Base-by-base conservation (phyloP, 2,888 invertebrate species). In the Drosophila rubida region DNA sequence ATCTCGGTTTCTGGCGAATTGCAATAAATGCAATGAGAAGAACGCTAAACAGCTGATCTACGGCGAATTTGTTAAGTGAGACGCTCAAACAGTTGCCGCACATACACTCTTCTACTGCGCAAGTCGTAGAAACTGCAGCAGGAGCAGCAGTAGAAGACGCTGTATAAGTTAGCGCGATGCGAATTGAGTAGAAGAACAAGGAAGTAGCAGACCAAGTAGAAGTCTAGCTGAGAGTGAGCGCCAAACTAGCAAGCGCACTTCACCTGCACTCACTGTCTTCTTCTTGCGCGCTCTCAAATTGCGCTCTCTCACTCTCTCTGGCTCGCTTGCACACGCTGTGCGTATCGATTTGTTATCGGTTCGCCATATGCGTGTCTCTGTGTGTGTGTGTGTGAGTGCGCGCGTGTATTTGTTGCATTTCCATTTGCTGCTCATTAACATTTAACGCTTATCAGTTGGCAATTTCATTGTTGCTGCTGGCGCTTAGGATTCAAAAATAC, bases 361-460 rank as follows among this genome's bases (percentile, higher is more conserved):
- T 25, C 25, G 7, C 23, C 23, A 23, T 6, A 4, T 23, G 23
- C 6, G 23, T 23, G 5, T 23, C 4, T 6, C 6, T 44, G 14
- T 39, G 2, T 46, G 16, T 37, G 37, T 57, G 23, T 25, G n/a
- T 37, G 48, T 54, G 58, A 46, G 35, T 58, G 39, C 65, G 61
- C 54, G 45, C 50, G 50, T 39, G 63, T 51, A 51, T 45, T 60
- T 65, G 57, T 70, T 70, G 79, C 75, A 78, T 78, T 75, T 75
- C 53, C 62, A 70, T 69, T 64, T 62, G 49, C 49, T 65, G 58
- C 64, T 75, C 82, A 79, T 82, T 75, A 64, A 50, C 75, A 75
- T 80, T 85, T 57, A 48, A 45, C 54, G 63, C 69, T 83, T 86
- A 83, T 87, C 80, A 73, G 51, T 53, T 57, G 44, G 44, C 55